Conservation (phyloP, 2,113 vertebrate genomes). For the Forbesichthys papilliferus region DNA sequence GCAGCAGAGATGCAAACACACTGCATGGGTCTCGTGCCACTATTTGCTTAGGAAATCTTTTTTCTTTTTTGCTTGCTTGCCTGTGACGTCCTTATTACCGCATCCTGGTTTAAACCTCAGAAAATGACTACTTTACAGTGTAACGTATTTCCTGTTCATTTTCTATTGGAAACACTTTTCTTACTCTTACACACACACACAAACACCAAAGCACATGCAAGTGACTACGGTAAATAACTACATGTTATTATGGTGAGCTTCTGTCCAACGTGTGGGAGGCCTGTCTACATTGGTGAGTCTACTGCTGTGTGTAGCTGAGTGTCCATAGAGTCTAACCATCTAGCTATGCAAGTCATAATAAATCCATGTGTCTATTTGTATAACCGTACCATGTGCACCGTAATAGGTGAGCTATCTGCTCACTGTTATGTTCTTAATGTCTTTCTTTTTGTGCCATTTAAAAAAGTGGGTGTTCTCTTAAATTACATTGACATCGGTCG, state of each 20-base stretch:
- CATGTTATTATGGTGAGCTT: slow-evolving; percentile 76
- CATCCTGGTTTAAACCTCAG: slow-evolving; percentile 67
- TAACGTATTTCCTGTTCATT: slow-evolving; percentile 55
- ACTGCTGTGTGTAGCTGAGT: slow-evolving; percentile 5
- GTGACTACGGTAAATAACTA: slow-evolving; percentile 36
- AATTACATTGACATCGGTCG: too few relatives aligned
- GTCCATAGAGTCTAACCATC: neutral
- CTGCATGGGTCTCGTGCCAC: slow-evolving; percentile 12
- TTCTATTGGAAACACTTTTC: slow-evolving; percentile 9
- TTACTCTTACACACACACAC: neutral
- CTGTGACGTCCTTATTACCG: slow-evolving; percentile 59
- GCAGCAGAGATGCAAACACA: neutral
- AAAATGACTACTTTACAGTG: slow-evolving; percentile 34
- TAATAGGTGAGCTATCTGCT: neutral
- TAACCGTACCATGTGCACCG: neutral
- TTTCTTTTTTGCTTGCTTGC: slow-evolving; percentile 30
- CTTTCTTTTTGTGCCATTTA: too few relatives aligned
- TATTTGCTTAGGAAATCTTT: slow-evolving; percentile 42
- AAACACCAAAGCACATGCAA: neutral
- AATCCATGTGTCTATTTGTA: neutral
- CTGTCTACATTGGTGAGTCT: slow-evolving; percentile 83
- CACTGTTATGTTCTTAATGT: neutral
- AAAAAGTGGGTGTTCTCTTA: too few relatives aligned
- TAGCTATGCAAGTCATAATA: too few relatives aligned
- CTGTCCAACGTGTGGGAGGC: slow-evolving; percentile 82